Conservation (phyloP, 2,797 vertebrate species). For the Knipowitschia caucasica region DNA sequence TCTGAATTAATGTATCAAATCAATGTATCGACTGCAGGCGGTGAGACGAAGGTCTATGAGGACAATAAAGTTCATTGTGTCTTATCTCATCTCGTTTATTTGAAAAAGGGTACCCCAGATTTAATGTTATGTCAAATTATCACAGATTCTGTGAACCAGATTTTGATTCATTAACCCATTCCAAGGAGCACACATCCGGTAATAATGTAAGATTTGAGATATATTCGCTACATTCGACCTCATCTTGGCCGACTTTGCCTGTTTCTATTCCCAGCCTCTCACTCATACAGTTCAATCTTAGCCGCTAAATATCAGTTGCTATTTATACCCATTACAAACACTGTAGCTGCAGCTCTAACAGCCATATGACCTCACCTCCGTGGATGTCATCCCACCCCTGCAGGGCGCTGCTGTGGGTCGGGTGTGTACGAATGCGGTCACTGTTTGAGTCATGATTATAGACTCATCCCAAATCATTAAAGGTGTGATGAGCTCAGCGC, state of each 20-base stretch:
- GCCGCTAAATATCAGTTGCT: conserved; percentile 8
- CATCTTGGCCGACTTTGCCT: neutral
- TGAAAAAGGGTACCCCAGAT: no score
- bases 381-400: conserved; percentile 52
- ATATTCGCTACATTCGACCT: neutral
- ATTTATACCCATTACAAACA: conserved; percentile 11
- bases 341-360: conserved; percentile 31
- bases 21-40: no score
- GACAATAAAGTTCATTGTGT: no score
- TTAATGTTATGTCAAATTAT: no score
- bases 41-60: no score
- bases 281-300: neutral
- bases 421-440: conserved; percentile 35
- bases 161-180: no score
- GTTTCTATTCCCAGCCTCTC: neutral
- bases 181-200: no score
- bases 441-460: conserved; percentile 56
- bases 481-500: conserved; percentile 55
- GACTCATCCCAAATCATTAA: conserved; percentile 29
- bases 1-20: no score
- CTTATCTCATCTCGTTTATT: no score
- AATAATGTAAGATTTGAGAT: no score
- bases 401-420: conserved; percentile 40
- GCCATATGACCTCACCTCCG: conserved; percentile 53
- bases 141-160: no score